A percentile compares a stretch with the other conserved stretches of the same genome.
Conservation (phyloP, 2,888 invertebrate species). For the Leptinotarsa peninsularis region DNA sequence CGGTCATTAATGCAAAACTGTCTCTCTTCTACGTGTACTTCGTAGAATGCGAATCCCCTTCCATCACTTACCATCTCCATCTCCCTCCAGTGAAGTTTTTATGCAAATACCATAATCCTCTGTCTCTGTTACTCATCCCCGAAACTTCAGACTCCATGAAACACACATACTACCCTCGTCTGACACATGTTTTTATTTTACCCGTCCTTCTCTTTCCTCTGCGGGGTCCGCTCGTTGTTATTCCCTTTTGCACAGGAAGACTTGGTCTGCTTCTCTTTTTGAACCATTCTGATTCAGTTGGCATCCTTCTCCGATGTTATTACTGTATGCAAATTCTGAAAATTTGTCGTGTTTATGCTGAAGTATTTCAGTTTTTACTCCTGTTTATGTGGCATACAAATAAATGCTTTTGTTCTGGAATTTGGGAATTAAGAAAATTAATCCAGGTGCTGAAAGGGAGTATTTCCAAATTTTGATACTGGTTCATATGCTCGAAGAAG, state of each 20-base stretch:
- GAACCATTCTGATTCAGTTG: constrained; percentile 21
- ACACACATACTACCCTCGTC: constrained; percentile 60
- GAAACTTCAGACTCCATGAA: constrained; percentile 58
- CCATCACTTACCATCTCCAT: constrained; percentile 49
- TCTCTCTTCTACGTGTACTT: constrained; percentile 58
- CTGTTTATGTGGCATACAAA: constrained; percentile 59
- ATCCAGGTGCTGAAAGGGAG: constrained; percentile 45
- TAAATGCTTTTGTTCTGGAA: constrained; percentile 59
- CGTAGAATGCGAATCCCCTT: constrained; percentile 47
- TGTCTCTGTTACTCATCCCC: constrained; percentile 59
- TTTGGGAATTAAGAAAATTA: constrained; percentile 61
- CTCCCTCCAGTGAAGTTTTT: constrained; percentile 52
- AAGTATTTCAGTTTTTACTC: constrained; percentile 60
- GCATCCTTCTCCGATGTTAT: constrained; percentile 49
- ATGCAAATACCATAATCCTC: constrained; percentile 57
- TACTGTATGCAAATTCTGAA: constrained; percentile 62
- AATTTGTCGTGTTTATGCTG: constrained; percentile 64
- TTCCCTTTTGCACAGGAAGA: constrained; percentile 45
- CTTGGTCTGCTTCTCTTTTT: constrained; percentile 38
- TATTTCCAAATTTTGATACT: neutral
- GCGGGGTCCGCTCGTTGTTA: constrained; percentile 33
- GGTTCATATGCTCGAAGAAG: neutral
- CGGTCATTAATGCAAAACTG: constrained; percentile 59
- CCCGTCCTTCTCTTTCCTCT: constrained; percentile 51
- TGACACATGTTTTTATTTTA: constrained; percentile 62